phyloP scores from a whole-genome alignment of 2,797 vertebrate genomes.

The Chaenodraco wilsoni region DNA sequence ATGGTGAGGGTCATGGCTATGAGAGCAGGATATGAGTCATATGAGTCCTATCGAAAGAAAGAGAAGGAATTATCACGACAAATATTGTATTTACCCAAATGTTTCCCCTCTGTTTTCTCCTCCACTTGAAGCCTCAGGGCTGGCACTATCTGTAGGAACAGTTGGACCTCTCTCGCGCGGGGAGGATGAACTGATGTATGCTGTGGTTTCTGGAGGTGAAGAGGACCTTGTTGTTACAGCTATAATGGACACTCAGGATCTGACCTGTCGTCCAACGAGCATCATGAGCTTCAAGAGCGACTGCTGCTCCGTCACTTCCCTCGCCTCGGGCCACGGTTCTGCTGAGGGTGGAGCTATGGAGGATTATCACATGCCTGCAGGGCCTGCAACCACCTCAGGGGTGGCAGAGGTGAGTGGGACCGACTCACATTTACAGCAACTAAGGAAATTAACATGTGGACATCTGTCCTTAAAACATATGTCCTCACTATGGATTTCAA shows the following conservation, averaged over 20 bases:
- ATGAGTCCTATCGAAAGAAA: constrained; percentile 7
- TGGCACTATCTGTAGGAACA: constrained; percentile 62
- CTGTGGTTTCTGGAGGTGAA: constrained; percentile 73
- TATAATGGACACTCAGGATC: constrained; percentile 82
- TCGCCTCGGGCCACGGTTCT: constrained; percentile 87
- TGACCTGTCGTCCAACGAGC: constrained; percentile 86
- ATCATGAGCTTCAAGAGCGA: constrained; percentile 94
- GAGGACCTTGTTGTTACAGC: constrained; percentile 87
- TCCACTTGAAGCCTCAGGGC: constrained; percentile 81
- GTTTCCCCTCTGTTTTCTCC: neutral
- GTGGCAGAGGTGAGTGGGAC: constrained; percentile 87
- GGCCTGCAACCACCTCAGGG: constrained; percentile 76
- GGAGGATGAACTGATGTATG: constrained; percentile 90
- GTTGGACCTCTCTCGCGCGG: constrained; percentile 55
- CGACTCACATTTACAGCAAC: constrained; percentile 9
- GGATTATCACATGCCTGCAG: constrained; percentile 69
- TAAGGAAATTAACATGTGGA: neutral
- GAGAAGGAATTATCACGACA: neutral
- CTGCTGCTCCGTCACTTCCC: constrained; percentile 88
- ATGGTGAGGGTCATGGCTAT: constrained; percentile 62
- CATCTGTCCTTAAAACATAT: neutral
- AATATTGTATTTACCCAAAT: constrained; percentile 3
- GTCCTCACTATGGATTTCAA: constrained; percentile 1
- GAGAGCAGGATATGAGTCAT: constrained; percentile 11
- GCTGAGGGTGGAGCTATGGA: constrained; percentile 85